A percentile compares a stretch with the other conserved stretches of the same genome.
These are phyloP conservation scores for Lepilemur septentrionalis DNA, from an alignment of 2,797 vertebrate genomes.

Conservation along the genomic window DNA sequence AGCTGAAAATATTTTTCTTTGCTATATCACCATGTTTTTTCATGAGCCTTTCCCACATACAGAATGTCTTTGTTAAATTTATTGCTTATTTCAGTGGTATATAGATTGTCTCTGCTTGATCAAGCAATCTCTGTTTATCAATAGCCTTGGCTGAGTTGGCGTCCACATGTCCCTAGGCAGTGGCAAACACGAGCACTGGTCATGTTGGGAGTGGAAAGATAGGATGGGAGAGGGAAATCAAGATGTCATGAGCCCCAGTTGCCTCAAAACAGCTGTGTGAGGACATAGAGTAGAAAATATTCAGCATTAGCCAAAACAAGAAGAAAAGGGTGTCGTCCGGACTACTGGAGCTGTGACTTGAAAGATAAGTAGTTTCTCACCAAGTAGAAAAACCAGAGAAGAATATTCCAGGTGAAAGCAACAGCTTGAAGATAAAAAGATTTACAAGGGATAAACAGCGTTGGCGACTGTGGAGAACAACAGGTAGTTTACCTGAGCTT, in stretches of 20 bases:
- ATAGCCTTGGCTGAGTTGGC: neutral
- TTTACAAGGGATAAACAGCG: neutral
- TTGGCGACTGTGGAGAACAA: neutral
- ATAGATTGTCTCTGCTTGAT: neutral
- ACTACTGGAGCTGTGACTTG: neutral
- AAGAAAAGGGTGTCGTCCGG: neutral
- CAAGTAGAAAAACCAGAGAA: neutral
- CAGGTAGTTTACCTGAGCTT: rapidly evolving
- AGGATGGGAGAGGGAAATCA: neutral
- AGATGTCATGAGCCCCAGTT: neutral
- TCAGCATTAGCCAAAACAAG: neutral
- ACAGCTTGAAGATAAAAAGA: neutral
- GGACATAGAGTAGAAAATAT: neutral
- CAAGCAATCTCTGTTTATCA: neutral
- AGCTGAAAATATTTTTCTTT: neutral
- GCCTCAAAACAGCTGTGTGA: neutral
- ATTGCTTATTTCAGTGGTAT: neutral
- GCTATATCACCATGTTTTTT: neutral
- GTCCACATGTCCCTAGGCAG: neutral
- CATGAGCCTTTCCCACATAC: neutral
- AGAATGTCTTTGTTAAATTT: neutral
- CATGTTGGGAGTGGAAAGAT: neutral
- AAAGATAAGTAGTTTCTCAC: neutral
- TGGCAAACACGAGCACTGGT: neutral
- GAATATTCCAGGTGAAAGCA: neutral